A percentile compares a stretch with the other conserved stretches of the same genome.
Evolutionary conservation across 2,888 invertebrate species (phyloP).

Genomic region (Iselma pallidipennis): DNA sequence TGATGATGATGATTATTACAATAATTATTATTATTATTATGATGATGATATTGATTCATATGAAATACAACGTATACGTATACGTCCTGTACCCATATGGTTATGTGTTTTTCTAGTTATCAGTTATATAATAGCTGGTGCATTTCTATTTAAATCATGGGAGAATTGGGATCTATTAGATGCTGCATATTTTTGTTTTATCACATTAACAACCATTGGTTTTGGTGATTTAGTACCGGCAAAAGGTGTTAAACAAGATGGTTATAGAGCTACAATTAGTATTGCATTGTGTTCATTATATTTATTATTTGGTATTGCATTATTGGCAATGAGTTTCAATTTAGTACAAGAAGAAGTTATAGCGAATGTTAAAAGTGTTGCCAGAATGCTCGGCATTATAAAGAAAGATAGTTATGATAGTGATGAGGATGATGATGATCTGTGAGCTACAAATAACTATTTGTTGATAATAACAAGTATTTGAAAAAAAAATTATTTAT

Average conservation of each 20-base stretch:
- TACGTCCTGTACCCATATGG: slow-evolving; percentile 85
- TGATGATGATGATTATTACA: slow-evolving; percentile 59
- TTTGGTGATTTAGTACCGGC: slow-evolving; percentile 92
- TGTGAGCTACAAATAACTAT: neutral
- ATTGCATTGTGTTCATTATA: slow-evolving; percentile 91
- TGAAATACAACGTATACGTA: slow-evolving; percentile 53
- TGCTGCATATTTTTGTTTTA: slow-evolving; percentile 92
- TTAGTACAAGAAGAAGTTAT: slow-evolving; percentile 93
- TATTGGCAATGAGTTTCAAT: slow-evolving; percentile 96
- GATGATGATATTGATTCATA: slow-evolving; percentile 42
- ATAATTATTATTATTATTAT: slow-evolving; percentile 36
- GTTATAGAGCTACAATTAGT: slow-evolving; percentile 58
- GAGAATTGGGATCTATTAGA: slow-evolving; percentile 86
- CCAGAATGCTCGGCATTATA: slow-evolving; percentile 84
- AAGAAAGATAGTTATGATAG: slow-evolving; percentile 71
- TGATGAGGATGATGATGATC: slow-evolving; percentile 54
- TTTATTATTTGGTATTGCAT: slow-evolving; percentile 89
- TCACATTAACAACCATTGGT: slow-evolving; percentile 90
- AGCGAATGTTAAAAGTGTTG: slow-evolving; percentile 83
- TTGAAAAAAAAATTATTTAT: too few species aligned
- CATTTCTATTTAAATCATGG: slow-evolving; percentile 83
- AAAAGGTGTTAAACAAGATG: slow-evolving; percentile 60
- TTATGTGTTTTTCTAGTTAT: slow-evolving; percentile 85
- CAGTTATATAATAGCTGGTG: slow-evolving; percentile 87
- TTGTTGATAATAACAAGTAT: too few species aligned